Base-by-base conservation (phyloP, 2,113 vertebrate genomes). In the Cyanoliseus patagonus region DNA sequence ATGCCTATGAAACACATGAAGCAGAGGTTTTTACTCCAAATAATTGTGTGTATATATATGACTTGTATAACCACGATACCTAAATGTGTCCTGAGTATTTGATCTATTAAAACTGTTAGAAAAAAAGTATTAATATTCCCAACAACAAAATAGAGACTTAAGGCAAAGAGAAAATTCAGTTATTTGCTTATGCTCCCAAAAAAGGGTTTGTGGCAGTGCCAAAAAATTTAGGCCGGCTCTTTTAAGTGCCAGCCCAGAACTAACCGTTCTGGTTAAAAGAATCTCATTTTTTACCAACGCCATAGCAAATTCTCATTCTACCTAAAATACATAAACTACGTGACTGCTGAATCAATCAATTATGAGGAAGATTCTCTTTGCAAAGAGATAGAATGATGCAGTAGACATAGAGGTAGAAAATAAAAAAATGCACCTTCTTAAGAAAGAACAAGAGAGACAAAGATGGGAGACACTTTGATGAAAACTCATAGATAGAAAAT, bases 21-120 rank as follows among this genome's bases (percentile, higher is more conserved):
- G 10, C 3, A 23, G 0, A 49, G 12, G 2, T 0, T 12, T 61
- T 44, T 46, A 27, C 13, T n/a, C 6, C 18, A 12, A 55, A 33
- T 83, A 83, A 52, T 22, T 17, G 7, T 28, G 7, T n/a, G 4
- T 7, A 4, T 37, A 35, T 8, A 35, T 13, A 68, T 25, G 25
- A 23, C 33, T 18, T 57, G 24, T 44, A 63, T 5, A 86, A 42
- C 18, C 7, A 9, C 19, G 64, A 27, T 11, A 83, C 4, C 41
- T 75, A 53, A 90, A 68, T 11, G 13, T 24, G 11, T 23, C 35
- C 53, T 7, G 12, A 80, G 5, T 51, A 55, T 53, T 23, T 51
- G 5, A 76, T 41, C 28, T 49, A 82, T 31, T 68, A 53, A 83
- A 68, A 33, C 2, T 51, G 5, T 7, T 9, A 20, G 17, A 55